Percentiles rank a stretch among this genome's conserved stretches.
Evolutionary conservation across 2,797 vertebrate species (phyloP).

Genomic region (Trematomus bernacchii): DNA sequence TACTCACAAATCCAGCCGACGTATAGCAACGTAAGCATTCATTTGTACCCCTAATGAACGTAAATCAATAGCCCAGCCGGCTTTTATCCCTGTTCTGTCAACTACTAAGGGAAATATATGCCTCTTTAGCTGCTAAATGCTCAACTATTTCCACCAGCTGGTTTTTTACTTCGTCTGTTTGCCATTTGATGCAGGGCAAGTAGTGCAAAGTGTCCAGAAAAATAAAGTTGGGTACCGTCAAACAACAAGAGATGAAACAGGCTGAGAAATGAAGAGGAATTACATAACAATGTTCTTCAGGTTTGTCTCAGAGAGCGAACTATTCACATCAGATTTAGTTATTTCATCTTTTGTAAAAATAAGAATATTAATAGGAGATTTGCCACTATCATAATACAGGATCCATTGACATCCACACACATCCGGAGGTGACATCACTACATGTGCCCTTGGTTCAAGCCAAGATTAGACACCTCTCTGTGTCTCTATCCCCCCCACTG

Average conservation of each 20-base stretch:
- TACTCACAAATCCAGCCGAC: not conserved
- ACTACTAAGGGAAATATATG: not conserved
- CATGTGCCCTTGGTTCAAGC: constrained; percentile 48
- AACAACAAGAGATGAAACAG: not conserved
- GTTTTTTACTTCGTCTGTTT: not conserved
- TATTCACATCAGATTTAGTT: not conserved
- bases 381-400: not conserved
- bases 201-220: not conserved
- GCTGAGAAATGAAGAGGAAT: not conserved
- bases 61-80: not conserved
- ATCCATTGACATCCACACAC: constrained; percentile 35
- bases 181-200: not conserved
- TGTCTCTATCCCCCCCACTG: too few species aligned
- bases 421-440: constrained; percentile 64
- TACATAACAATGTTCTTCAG: too few species aligned
- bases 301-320: too few species aligned
- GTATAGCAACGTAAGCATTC: not conserved
- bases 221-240: not conserved
- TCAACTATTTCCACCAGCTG: not conserved
- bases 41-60: not conserved
- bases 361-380: not conserved
- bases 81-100: not conserved
- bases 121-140: not conserved
- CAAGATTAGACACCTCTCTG: constrained; percentile 62
- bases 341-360: not conserved